Base-by-base conservation (phyloP, 2,888 invertebrate species). In the Hedychridium roseum region DNA sequence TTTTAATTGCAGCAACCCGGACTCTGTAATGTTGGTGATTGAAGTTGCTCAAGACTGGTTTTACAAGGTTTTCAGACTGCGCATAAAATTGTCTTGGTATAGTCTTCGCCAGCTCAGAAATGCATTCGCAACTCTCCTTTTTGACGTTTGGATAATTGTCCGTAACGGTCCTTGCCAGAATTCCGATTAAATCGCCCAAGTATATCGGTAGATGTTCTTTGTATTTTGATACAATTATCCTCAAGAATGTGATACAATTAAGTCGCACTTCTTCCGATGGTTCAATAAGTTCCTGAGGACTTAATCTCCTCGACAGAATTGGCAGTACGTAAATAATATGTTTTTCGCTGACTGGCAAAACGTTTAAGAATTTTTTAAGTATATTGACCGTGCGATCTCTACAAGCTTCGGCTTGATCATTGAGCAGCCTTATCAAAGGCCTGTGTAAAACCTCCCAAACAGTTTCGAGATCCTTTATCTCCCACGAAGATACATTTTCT, bases 81-180 rank as follows among this genome's bases (percentile, higher is more conserved):
- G 86, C 82, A 67, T 91, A 90, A 74, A 96, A 91, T 68, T 89
- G 85, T 49, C 82, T 80, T 0, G 89, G 86, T 4, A 89, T 68
- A 2, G 84, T 80, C 48, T 81, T 82, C 0, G 91, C 86, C 30
- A 94, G 65, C 39, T 84, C 75, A 1, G 87, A 84, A 31, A 91
- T 85, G 64, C 90, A 88, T 49, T 83, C 81, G 74, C 92, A 93
- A 30, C 90, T 88, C 64, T 87, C 86, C 63, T 89, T 86, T 76
- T 92, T 92, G 0, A 95, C 89, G 62, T 88, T 86, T 2, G 93
- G 89, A 79, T 85, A 93, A 17, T 88, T 86, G 79, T 96, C 95
- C 0, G 84, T 81, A 1, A 91, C 82, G 0, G 89, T 88, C 70
- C 88, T 88, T 20, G 84, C 81, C 18, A 94, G 78, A 67, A 95